Percentiles rank a stretch among this genome's conserved stretches.
Conservation (phyloP, 2,888 invertebrate genomes). For the Campoplex capitator region DNA sequence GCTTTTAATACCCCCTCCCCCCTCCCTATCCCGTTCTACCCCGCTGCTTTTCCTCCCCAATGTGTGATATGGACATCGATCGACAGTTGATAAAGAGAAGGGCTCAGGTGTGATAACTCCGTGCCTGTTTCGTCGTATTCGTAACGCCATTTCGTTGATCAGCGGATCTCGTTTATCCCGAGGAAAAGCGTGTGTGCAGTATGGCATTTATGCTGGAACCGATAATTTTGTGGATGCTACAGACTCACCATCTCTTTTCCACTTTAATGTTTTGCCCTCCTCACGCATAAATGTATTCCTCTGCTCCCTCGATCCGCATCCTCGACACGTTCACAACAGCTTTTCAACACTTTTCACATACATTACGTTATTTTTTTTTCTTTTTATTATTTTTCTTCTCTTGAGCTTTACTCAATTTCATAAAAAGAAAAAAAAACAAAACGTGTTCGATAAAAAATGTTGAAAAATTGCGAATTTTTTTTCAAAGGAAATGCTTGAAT, state of each 20-base stretch:
- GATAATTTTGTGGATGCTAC: constrained; percentile 63
- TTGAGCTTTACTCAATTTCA: constrained; percentile 15
- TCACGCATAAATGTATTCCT: constrained; percentile 39
- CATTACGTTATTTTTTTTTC: not conserved
- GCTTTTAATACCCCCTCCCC: constrained; percentile 66
- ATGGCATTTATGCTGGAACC: constrained; percentile 12
- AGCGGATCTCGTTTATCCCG: not conserved
- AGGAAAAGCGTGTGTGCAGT: constrained; percentile 38
- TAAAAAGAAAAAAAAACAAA: not conserved
- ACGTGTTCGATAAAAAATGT: not conserved
- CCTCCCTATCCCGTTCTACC: not conserved
- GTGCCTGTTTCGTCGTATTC: not conserved
- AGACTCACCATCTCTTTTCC: constrained; percentile 12
- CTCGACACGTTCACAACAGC: not conserved
- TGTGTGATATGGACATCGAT: constrained; percentile 11
- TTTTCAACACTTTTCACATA: constrained; percentile 25
- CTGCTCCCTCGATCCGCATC: constrained; percentile 2
- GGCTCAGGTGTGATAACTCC: not conserved
- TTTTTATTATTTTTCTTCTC: constrained; percentile 33
- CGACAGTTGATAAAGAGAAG: constrained; percentile 12
- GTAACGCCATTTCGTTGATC: constrained; percentile 5
- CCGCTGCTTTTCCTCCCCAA: constrained; percentile 23
- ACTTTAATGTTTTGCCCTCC: not conserved
- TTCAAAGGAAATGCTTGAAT: not conserved
- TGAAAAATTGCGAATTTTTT: not conserved